Base-by-base conservation (phyloP, 1,140 invertebrate genomes). In the Ganaspis sp. region DNA sequence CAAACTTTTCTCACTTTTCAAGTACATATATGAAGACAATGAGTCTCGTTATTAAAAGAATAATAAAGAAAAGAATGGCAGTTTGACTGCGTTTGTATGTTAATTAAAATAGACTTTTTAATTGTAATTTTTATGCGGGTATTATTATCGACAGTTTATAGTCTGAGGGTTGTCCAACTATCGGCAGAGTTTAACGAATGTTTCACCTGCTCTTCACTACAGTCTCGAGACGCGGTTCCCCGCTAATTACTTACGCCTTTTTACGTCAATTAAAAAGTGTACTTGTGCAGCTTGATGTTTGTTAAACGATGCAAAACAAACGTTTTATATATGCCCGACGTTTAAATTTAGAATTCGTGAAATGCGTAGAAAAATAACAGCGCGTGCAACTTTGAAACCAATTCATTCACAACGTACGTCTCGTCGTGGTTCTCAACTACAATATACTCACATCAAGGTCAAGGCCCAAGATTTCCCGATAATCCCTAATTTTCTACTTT, bases 141-240 rank as follows among this genome's bases (percentile, higher is more conserved):
- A 64, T 64, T 64, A 29, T 64, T 64, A 64, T 64, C 58, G 58
- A 34, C 58, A 64, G 23, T 64, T 64, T 64, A 64, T 64, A 64
- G 58, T 34, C 58, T 64, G 58, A 64, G 58, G 58, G 58, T 64
- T 64, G 58, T 17, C 23, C 15, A 64, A 64, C 53, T 23, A 21
- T 21, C 53, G 9, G 53, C 8, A 12, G 11, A 26, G 5, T 64
- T 9, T 64, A 64, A 29, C 58, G 58, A 64, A 34, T 64, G 58
- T 64, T 64, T 64, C 58, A 64, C 58, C 58, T 64, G 58, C 58
- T 64, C 23, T 26, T 29, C 23, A 34, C 58, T 64, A 29, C 11
- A 49, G 45, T 64, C 58, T 29, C 58, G 23, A 64, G 23, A 64
- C 58, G 23, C 9, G 54, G 0, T 64, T 64, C 23, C 23, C 58